phyloP scores from a whole-genome alignment of 1,140 invertebrate genomes.

The Drosophila pachea region DNA sequence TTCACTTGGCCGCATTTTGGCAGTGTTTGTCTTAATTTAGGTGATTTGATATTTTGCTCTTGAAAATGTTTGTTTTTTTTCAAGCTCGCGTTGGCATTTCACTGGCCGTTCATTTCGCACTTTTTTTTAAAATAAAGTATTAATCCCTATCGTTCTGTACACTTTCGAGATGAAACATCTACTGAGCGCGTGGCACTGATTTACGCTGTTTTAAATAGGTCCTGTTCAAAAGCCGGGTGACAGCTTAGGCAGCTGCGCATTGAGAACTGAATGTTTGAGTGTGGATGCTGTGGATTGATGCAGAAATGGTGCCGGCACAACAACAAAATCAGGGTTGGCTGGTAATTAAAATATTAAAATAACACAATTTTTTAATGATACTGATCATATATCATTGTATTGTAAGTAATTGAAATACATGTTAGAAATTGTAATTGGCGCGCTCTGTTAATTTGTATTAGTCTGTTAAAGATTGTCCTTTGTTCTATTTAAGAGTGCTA shows the following conservation, averaged over 20 bases:
- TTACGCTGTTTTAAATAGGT: slow-evolving; percentile 53
- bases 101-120: slow-evolving; percentile 16
- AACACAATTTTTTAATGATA: neutral
- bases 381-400: too few relatives aligned
- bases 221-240: slow-evolving; percentile 71
- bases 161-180: slow-evolving; percentile 59
- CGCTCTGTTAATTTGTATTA: slow-evolving; percentile 2
- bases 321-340: neutral
- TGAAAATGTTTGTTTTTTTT: slow-evolving; percentile 6
- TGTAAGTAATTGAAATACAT: neutral
- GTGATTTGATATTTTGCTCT: slow-evolving; percentile 7
- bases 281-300: slow-evolving; percentile 31
- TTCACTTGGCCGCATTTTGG: slow-evolving; percentile 41
- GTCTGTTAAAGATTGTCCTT: too few relatives aligned
- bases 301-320: neutral
- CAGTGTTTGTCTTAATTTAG: neutral
- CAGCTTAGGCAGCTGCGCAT: slow-evolving; percentile 62
- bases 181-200: slow-evolving; percentile 48
- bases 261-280: slow-evolving; percentile 10
- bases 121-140: neutral
- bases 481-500: neutral
- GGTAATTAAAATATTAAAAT: neutral
- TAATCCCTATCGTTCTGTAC: slow-evolving; percentile 7
- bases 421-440: neutral
- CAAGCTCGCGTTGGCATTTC: slow-evolving; percentile 35